Evolutionary conservation across 30 jellyfish, hydroid and myxozoan genomes (phyloP).

Genomic region (Cassiopea andromeda): DNA sequence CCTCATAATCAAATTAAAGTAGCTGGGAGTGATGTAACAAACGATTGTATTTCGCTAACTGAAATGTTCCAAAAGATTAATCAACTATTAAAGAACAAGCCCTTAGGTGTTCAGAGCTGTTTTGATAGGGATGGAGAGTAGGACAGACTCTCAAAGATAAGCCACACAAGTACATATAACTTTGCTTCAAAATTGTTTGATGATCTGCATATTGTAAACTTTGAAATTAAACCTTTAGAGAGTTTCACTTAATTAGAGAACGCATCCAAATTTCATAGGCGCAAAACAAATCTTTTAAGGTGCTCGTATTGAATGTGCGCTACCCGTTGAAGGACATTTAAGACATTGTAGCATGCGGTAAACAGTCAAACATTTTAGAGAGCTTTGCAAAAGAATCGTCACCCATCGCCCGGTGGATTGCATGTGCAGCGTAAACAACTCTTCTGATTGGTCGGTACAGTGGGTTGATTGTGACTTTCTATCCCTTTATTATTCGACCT

Average conservation of each 20-base stretch:
- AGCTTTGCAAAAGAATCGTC: slow-evolving; percentile 68
- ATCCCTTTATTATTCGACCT: slow-evolving; percentile 47
- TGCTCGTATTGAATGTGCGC: slow-evolving; percentile 64
- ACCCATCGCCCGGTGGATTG: slow-evolving; percentile 81
- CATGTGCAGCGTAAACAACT: slow-evolving; percentile 77
- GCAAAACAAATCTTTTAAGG: slow-evolving; percentile 46
- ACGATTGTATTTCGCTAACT: too few species aligned
- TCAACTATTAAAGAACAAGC: too few species aligned
- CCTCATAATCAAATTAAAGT: too few species aligned
- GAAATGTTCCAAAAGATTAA: too few species aligned
- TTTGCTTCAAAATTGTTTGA: background rate
- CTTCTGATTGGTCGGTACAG: slow-evolving; percentile 59
- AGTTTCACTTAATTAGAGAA: slow-evolving; percentile 28
- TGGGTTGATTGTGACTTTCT: slow-evolving; percentile 56
- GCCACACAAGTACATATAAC: background rate
- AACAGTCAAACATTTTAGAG: slow-evolving; percentile 79
- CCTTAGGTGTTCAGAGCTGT: too few species aligned
- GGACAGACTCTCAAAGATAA: too few species aligned
- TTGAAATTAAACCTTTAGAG: background rate
- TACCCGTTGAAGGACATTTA: slow-evolving; percentile 68
- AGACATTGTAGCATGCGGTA: slow-evolving; percentile 90
- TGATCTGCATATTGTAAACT: slow-evolving; percentile 1
- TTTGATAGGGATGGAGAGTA: too few species aligned
- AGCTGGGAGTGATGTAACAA: too few species aligned
- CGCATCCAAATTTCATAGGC: slow-evolving; percentile 48